These are phyloP conservation scores for Poecile montanus DNA, from an alignment of 2,797 vertebrate species.

Conservation along the genomic window DNA sequence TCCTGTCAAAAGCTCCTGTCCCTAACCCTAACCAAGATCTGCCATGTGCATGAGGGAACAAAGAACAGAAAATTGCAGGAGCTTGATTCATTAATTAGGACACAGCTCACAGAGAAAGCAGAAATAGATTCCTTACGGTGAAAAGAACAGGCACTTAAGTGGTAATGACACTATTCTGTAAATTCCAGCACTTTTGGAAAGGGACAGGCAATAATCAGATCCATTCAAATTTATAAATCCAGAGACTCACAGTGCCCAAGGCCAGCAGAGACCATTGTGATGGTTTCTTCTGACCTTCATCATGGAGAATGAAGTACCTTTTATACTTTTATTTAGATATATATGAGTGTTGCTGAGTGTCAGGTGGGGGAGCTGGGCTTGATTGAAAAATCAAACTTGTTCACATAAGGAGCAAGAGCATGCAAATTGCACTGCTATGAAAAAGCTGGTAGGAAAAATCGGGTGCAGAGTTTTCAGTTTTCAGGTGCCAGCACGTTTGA, in stretches of 20 bases:
- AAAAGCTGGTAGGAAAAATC: not conserved
- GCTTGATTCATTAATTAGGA: not conserved
- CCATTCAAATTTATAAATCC: not conserved
- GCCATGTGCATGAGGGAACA: not conserved
- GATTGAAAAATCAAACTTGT: not conserved
- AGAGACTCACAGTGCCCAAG: not conserved
- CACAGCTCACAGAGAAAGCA: not conserved
- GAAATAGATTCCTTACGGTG: not conserved
- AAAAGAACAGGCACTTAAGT: not conserved
- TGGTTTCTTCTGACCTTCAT: not conserved
- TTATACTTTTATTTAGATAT: not conserved
- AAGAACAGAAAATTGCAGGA: not conserved
- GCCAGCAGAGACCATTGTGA: not conserved
- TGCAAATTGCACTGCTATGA: not conserved
- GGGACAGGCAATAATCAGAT: not conserved
- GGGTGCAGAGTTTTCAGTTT: rapidly evolving
- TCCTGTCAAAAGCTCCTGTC: not conserved
- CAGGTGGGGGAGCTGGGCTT: not conserved
- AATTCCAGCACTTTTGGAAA: not conserved
- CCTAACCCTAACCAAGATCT: not conserved
- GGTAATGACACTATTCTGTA: not conserved
- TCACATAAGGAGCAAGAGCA: not conserved
- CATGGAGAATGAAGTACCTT: not conserved
- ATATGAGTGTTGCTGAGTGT: not conserved
- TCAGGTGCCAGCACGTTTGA: not conserved